Evolutionary conservation across 2,888 invertebrate species (phyloP), one percentile per base, ranked within the genome.

Genomic region (Eulithis prunata): DNA sequence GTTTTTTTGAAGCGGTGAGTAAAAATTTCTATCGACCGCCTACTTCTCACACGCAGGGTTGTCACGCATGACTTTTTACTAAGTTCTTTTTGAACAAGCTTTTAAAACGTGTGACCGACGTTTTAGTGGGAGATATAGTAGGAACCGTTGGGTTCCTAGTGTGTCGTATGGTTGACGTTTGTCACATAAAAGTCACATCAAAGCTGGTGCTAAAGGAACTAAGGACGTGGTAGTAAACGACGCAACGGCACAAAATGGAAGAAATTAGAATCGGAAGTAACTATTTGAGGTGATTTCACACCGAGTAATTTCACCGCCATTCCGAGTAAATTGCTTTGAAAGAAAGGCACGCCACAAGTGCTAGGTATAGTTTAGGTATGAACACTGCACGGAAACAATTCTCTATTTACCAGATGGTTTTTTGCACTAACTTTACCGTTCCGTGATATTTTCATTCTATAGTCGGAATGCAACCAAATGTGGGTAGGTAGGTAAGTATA

Each of bases 231-330:
- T 28, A n/a, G 21, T 59, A n/a, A n/a, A 13, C n/a, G 8, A 13
- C n/a, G 8, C 21, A 21, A 43, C 52, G 28, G 14, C 47, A 47
- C 47, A 46, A 6, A 13, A 51, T 51, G 36, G 53, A 53, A 46
- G 46, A 47, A 54, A 12, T 52, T 13, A 47, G 21, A 47, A 54
- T 54, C 38, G 47, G 55, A 62, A 49, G 56, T 8, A 41, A 41
- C 41, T 47, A 55, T 61, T 61, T 60, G n/a, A 56, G 47, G 41
- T 43, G 10, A 55, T 62, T 62, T 55, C 54, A 54, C 54, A 62
- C 55, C 32, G 55, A 49, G 53, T 53, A 55, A 54, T 61, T 64
- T 64, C 46, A 38, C 56, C 21, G 45, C 55, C 51, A 56, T 52
- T 60, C 45, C 55, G 49, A 21, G 38, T 8, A 59, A 59, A 59